Conservation (phyloP, 2,113 vertebrate genomes). For the Ophiodon elongatus region DNA sequence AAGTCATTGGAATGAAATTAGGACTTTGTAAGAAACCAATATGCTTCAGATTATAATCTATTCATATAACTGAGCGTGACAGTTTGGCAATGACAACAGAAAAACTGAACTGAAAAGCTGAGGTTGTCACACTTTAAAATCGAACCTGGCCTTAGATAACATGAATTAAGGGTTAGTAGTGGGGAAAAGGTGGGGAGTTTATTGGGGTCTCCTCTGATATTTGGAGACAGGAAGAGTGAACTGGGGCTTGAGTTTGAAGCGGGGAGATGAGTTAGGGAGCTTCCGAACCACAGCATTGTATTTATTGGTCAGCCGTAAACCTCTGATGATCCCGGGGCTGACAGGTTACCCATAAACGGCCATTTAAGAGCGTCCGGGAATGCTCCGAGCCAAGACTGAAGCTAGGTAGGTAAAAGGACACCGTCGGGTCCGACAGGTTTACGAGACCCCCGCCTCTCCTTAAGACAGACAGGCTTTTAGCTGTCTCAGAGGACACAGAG, state of each 20-base stretch:
- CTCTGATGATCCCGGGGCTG: conserved; percentile 71
- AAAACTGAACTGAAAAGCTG: conserved; percentile 14
- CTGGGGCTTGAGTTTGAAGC: conserved; percentile 16
- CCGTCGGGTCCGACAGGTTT: conserved; percentile 72
- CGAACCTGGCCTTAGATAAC: conserved; percentile 14
- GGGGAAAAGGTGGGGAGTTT: conserved; percentile 48
- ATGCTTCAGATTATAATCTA: neutral
- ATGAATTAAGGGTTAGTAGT: conserved; percentile 8
- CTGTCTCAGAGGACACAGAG: conserved; percentile 66
- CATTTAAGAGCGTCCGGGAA: conserved; percentile 80
- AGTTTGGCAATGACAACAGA: conserved; percentile 9
- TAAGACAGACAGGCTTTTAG: conserved; percentile 72
- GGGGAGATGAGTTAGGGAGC: conserved; percentile 52
- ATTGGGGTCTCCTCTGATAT: conserved; percentile 67
- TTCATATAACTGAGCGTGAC: neutral
- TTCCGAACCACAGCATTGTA: conserved; percentile 69
- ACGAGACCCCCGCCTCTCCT: conserved; percentile 57
- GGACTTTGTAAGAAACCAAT: neutral
- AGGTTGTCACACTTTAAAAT: conserved; percentile 18
- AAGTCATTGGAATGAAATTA: neutral
- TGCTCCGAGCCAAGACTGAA: conserved; percentile 42
- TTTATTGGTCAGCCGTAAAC: conserved; percentile 79
- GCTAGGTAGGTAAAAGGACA: conserved; percentile 76
- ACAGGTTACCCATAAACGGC: conserved; percentile 67
- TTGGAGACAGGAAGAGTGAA: conserved; percentile 55